phyloP scores from a whole-genome alignment of 2,113 vertebrate species.

The Pampusana beccarii region DNA sequence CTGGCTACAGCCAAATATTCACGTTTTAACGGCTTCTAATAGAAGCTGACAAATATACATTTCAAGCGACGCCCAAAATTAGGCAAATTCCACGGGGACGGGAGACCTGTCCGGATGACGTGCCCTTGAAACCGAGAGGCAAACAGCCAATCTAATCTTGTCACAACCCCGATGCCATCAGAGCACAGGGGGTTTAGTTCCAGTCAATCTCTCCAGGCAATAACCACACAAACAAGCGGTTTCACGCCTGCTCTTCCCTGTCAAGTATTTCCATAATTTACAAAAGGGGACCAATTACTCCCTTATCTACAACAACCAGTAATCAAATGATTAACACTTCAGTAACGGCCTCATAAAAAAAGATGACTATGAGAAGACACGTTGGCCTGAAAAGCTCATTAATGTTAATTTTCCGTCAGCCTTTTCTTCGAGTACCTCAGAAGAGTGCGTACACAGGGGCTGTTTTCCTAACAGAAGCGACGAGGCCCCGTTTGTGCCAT shows the following conservation, averaged over 20 bases:
- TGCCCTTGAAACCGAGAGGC: neutral
- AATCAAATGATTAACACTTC: conserved; percentile 53
- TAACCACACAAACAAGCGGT: neutral
- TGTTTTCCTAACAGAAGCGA: neutral
- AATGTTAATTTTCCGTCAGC: neutral
- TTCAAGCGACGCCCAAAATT: neutral
- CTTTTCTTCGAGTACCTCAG: neutral
- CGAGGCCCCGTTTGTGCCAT: neutral
- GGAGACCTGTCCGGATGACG: neutral
- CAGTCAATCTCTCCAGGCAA: neutral
- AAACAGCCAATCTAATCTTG: neutral
- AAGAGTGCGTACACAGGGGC: neutral
- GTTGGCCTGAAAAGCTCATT: neutral
- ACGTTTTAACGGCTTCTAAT: neutral
- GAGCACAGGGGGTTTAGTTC: neutral
- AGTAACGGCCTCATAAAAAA: conserved; percentile 12
- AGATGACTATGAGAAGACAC: neutral
- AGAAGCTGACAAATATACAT: neutral
- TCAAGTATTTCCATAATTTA: neutral
- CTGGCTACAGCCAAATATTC: neutral
- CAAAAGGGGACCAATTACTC: conserved; percentile 20
- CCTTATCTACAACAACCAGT: conserved; percentile 11
- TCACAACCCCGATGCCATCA: neutral
- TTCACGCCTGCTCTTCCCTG: neutral
- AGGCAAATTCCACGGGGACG: neutral